Conservation (phyloP, 2,797 vertebrate genomes). For the Melanotaenia nigrans region DNA sequence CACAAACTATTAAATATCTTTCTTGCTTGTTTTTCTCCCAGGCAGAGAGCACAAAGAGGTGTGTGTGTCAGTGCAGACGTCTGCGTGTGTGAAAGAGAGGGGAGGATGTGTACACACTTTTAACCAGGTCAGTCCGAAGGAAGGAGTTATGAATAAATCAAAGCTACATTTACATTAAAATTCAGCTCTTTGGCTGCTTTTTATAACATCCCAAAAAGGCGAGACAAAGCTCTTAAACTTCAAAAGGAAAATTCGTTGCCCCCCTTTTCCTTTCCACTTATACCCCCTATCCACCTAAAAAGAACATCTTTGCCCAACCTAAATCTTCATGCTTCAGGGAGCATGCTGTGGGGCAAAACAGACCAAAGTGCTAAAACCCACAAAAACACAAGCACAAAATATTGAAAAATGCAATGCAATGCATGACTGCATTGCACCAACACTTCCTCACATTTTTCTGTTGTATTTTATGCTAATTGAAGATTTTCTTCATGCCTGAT, state of each 20-base stretch:
- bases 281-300: constrained; percentile 13
- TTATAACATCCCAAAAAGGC: constrained; percentile 47
- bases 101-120: not conserved
- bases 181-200: constrained; percentile 62
- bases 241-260: constrained; percentile 48
- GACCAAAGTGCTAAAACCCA: constrained; percentile 1
- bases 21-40: constrained; percentile 14
- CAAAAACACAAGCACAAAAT: not conserved
- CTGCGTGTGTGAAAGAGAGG: not conserved
- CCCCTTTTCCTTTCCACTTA: constrained; percentile 23
- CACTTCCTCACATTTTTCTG: not conserved
- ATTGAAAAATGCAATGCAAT: constrained; percentile 3
- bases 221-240: constrained; percentile 39
- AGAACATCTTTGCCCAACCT: not conserved
- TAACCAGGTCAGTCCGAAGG: constrained; percentile 63
- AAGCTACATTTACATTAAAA: constrained; percentile 72
- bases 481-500: not conserved
- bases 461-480: not conserved
- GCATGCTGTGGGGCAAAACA: constrained; percentile 8
- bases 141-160: constrained; percentile 75
- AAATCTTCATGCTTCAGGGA: constrained; percentile 9
- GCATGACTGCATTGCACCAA: not conserved
- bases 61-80: not conserved
- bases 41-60: constrained; percentile 6
- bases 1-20: constrained; percentile 18